phyloP scores from a whole-genome alignment of 2,113 vertebrate genomes.

The Oncorhynchus clarkii region DNA sequence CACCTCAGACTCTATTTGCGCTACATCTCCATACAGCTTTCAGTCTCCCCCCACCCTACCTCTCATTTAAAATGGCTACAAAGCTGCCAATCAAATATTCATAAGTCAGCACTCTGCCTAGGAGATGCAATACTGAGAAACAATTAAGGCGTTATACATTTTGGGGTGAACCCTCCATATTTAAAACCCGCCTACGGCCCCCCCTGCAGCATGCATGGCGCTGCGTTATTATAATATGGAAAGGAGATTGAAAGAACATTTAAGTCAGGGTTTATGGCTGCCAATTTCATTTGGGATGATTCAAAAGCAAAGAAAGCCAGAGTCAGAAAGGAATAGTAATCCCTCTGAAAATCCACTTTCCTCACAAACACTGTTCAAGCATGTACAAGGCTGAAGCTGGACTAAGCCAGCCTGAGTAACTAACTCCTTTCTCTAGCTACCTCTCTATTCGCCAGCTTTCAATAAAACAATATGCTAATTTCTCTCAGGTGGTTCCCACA shows the following conservation, averaged over 20 bases:
- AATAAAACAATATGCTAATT: slow-evolving; percentile 7
- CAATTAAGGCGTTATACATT: slow-evolving; percentile 29
- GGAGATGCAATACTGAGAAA: slow-evolving; percentile 9
- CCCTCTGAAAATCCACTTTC: slow-evolving; percentile 20
- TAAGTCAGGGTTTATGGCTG: slow-evolving; percentile 10
- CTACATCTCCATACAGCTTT: neutral
- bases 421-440: slow-evolving; percentile 9
- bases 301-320: slow-evolving; percentile 30
- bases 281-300: slow-evolving; percentile 30
- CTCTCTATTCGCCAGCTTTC: neutral
- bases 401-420: neutral
- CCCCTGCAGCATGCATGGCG: neutral
- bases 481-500: too few species aligned
- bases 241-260: slow-evolving; percentile 17
- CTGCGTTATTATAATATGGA: slow-evolving; percentile 9
- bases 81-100: slow-evolving; percentile 49
- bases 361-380: slow-evolving; percentile 18
- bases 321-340: slow-evolving; percentile 29
- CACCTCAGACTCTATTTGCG: neutral
- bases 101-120: slow-evolving; percentile 11
- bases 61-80: slow-evolving; percentile 10
- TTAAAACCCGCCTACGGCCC: neutral
- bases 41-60: neutral
- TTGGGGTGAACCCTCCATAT: neutral
- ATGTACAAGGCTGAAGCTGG: neutral